Evolutionary conservation across 1,140 invertebrate species (phyloP), one percentile per base, ranked within the genome.

Genomic region (Melanaphis sacchari): DNA sequence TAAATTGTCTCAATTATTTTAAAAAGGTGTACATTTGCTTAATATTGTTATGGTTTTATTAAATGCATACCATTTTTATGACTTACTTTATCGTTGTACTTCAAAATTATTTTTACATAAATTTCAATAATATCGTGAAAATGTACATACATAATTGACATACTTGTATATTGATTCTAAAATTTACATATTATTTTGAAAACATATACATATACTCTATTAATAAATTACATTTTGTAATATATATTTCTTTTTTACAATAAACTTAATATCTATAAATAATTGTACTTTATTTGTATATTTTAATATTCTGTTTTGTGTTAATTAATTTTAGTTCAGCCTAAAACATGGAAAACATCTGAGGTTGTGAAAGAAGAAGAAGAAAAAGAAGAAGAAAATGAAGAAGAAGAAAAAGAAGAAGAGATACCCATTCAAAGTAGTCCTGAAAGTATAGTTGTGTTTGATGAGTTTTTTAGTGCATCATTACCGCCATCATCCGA

Each of bases 301-400:
- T 88, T 49, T 87, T 87, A 87, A 43, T 46, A 21, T 46, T 87
- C 18, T 87, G 2, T n/a, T 46, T 87, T 87, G n/a, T 87, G 41
- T 54, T 90, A 26, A 11, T 38, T 90, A 46, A 49, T 40, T 90
- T 90, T 66, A 90, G 89, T 90, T 90, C 52, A 90, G 36, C 52
- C 89, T 66, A 22, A 90, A 66, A 90, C 89, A 4, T 90, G 89
- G 52, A 40, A 90, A 90, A 90, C 52, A 41, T 90, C 89, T 41
- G 38, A 59, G 11, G 38, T 59, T 41, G 18, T 90, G 8, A 90
- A 66, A n/a, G 38, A 66, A n/a, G 49, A 90, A n/a, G 52, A 66
- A n/a, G n/a, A n/a, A n/a, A n/a, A n/a, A n/a, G n/a, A n/a, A n/a
- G n/a, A n/a, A n/a, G n/a, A n/a, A n/a, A n/a, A n/a, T n/a, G n/a